Evolutionary conservation across 1,140 invertebrate species (phyloP).

Genomic region (Diabrotica virgifera): DNA sequence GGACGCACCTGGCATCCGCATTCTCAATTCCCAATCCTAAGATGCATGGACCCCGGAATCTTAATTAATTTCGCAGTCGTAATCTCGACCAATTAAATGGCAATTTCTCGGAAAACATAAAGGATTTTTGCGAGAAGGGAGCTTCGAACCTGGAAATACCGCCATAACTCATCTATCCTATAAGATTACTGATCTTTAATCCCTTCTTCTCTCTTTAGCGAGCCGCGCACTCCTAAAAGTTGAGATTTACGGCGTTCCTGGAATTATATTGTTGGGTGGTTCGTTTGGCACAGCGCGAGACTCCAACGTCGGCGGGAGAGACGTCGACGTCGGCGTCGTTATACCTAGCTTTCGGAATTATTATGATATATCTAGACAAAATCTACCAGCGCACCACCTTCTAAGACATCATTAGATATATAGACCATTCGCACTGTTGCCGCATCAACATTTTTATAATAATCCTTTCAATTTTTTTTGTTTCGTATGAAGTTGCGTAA

Average conservation of each 20-base stretch:
- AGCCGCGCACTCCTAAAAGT: slow-evolving; percentile 60
- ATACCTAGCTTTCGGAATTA: slow-evolving; percentile 53
- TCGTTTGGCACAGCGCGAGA: slow-evolving; percentile 45
- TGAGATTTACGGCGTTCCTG: slow-evolving; percentile 65
- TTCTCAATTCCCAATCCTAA: slow-evolving; percentile 33
- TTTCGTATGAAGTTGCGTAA: too few species aligned
- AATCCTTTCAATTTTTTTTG: too few species aligned
- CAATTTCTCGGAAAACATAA: slow-evolving; percentile 48
- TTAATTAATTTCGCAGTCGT: slow-evolving; percentile 47
- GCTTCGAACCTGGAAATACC: slow-evolving; percentile 50
- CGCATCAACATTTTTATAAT: too few species aligned
- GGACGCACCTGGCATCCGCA: slow-evolving; percentile 31
- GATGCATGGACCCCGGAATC: slow-evolving; percentile 47
- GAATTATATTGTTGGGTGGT: slow-evolving; percentile 58
- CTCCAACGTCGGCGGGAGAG: slow-evolving; percentile 31
- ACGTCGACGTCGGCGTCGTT: slow-evolving; percentile 34
- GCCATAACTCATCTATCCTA: slow-evolving; percentile 63
- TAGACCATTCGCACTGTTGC: slow-evolving; percentile 4
- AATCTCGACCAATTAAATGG: slow-evolving; percentile 48
- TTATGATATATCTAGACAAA: slow-evolving; percentile 54
- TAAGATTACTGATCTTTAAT: slow-evolving; percentile 75
- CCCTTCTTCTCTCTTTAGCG: slow-evolving; percentile 53
- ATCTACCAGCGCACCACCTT: slow-evolving; percentile 28
- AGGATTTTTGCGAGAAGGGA: slow-evolving; percentile 45
- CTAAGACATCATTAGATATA: slow-evolving; percentile 35